Conservation (phyloP, 1,140 invertebrate species). For the Drosophila littoralis region DNA sequence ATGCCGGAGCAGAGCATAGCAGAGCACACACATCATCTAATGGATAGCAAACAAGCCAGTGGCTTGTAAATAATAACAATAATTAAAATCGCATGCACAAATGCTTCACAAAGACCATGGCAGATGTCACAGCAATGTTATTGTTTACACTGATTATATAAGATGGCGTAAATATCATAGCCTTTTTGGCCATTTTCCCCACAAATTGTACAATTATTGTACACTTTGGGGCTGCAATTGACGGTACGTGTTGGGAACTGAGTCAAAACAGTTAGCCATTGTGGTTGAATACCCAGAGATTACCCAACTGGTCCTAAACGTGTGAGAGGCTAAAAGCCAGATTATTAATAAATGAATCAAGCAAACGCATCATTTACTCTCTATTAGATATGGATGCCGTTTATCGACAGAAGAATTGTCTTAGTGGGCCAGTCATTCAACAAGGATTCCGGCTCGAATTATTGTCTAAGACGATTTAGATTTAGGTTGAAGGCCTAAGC, state of each 20-base stretch:
- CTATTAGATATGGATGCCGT: no score
- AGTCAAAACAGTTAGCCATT: conserved; percentile 35
- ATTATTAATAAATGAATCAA: not conserved
- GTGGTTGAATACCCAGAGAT: not conserved
- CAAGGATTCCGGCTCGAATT: no score
- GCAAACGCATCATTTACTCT: no score
- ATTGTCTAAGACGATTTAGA: no score
- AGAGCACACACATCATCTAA: conserved; percentile 53
- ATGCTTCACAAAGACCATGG: conserved; percentile 60
- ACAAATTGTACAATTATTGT: conserved; percentile 38
- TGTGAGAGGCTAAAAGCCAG: not conserved
- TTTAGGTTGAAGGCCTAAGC: no score
- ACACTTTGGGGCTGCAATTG: conserved; percentile 25
- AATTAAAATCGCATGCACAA: conserved; percentile 80
- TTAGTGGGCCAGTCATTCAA: no score
- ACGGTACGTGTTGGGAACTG: conserved; percentile 15
- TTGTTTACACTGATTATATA: conserved; percentile 33
- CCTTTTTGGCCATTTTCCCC: conserved; percentile 8
- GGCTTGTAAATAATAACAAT: conserved; percentile 77
- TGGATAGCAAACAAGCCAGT: conserved; percentile 68
- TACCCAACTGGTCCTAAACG: not conserved
- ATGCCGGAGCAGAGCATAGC: conserved; percentile 6
- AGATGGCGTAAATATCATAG: conserved; percentile 21
- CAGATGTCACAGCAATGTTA: conserved; percentile 56
- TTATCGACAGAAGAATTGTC: no score